These are phyloP conservation scores for Hemicordylus capensis DNA, from an alignment of 2,113 vertebrate genomes.

Conservation along the genomic window DNA sequence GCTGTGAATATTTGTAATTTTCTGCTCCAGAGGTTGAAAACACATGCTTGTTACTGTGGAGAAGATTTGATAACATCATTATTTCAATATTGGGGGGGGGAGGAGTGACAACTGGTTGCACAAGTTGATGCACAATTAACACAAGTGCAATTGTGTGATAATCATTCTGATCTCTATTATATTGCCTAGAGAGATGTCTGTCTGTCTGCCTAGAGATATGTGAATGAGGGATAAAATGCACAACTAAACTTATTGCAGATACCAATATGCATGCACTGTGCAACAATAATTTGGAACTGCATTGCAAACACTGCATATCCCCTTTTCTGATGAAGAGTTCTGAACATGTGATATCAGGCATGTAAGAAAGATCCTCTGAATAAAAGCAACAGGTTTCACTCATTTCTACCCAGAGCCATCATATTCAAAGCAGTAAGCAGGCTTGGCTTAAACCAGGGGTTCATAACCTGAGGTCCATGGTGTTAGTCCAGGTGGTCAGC, in stretches of 20 bases:
- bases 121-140: background rate
- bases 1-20: background rate
- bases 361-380: background rate
- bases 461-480: no score
- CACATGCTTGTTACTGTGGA: no score
- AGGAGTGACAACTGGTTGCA: background rate
- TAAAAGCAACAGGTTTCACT: background rate
- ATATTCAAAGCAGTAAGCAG: background rate
- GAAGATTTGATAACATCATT: background rate
- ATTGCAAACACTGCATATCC: background rate
- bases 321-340: background rate
- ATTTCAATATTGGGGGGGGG: background rate
- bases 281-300: background rate
- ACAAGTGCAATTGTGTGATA: background rate
- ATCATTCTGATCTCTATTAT: background rate
- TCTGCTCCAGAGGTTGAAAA: background rate
- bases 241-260: background rate
- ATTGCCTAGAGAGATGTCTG: background rate
- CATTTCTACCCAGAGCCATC: background rate
- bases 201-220: background rate
- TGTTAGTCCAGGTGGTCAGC: no score
- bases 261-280: background rate
- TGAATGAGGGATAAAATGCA: background rate
- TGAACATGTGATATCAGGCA: background rate
- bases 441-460: background rate